Base-by-base conservation (phyloP, 2,113 vertebrate species). In the Ictidomys tridecemlineatus region DNA sequence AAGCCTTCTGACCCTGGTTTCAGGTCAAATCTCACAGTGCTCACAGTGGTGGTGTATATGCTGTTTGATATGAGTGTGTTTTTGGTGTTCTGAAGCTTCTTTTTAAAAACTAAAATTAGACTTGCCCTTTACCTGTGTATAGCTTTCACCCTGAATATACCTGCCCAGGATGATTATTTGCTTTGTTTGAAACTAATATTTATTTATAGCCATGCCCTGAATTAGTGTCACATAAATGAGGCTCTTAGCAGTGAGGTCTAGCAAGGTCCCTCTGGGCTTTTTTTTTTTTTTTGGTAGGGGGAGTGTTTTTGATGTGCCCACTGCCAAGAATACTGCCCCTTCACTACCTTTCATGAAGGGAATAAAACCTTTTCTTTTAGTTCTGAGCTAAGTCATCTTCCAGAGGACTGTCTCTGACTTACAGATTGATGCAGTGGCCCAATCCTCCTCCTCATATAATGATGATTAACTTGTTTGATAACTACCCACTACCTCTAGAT, bases 131-230 rank as follows among this genome's bases (percentile, higher is more conserved):
- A 11, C 28, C 28, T 56, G 11, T 74, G 28, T 48, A 12, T 39
- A 65, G 72, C 22, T 58, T 39, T 53, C 14, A 28, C 13, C 32
- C 18, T 74, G 45, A 28, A 13, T 8, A 12, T 16, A 53, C 58
- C 77, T 67, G 17, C 69, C 72, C 34, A 28, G 30, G 72, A 51
- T 67, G 67, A 58, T n/a, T 18, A 42, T 70, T 53, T 80, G 77
- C 26, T 93, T 80, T 91, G 48, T 72, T 94, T 87, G 56, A 91
- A 89, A 26, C 32, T 70, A 82, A 17, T 82, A 26, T n/a, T 45
- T 65, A 28, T 32, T 72, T 69, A 72, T 28, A 92, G 77, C 48
- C 70, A 37, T 65, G 14, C 67, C 39, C 18, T 51, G n/a, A 58
- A 39, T 70, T 78, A 34, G 20, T 45, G 63, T 56, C 63, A 18